Base-by-base conservation (phyloP, 2,888 invertebrate genomes). In the Coenonympha arcania region DNA sequence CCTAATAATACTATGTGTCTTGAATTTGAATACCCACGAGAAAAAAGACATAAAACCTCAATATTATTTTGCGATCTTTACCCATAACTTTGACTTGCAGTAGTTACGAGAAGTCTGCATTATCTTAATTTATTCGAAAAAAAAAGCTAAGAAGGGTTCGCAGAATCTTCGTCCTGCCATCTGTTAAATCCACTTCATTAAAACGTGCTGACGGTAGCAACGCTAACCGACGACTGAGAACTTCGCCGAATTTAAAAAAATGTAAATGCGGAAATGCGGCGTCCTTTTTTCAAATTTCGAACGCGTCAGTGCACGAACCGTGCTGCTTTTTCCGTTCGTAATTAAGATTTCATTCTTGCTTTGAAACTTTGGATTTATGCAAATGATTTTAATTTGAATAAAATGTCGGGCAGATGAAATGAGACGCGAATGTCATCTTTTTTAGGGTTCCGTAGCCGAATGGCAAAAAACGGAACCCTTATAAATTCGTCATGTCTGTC, bases 231-330 rank as follows among this genome's bases (percentile, higher is more conserved):
- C 39, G 24, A 39, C 24, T 39, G 37, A 40, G 37, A 40, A 16
- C 28, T 28, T 18, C 18, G 6, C 18, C 18, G 26, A 28, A 41
- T 41, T 30, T 41, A 19, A 30, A 41, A 41, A n/a, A n/a, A n/a
- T n/a, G n/a, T n/a, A n/a, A n/a, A n/a, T n/a, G n/a, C n/a, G 19
- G 28, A 41, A 39, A 39, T 39, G 39, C 19, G 30, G 18, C 30
- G 28, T 13, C 28, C 28, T 28, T 41, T 41, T 41, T 41, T 41
- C 24, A 30, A 41, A 41, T 41, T 41, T 41, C 26, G 40, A 41
- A 41, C 41, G 28, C 41, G 41, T 41, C 28, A 22, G 37, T 24
- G 39, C 22, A 22, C 22, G 22, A 24, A 24, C 28, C 41, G 30
- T 28, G 41, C 9, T 30, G 8, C 28, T 41, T 41, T 41, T 41